Percentiles rank a stretch among this genome's conserved stretches.
Conservation (phyloP, 2,888 invertebrate genomes). For the Erpobdella octoculata region DNA sequence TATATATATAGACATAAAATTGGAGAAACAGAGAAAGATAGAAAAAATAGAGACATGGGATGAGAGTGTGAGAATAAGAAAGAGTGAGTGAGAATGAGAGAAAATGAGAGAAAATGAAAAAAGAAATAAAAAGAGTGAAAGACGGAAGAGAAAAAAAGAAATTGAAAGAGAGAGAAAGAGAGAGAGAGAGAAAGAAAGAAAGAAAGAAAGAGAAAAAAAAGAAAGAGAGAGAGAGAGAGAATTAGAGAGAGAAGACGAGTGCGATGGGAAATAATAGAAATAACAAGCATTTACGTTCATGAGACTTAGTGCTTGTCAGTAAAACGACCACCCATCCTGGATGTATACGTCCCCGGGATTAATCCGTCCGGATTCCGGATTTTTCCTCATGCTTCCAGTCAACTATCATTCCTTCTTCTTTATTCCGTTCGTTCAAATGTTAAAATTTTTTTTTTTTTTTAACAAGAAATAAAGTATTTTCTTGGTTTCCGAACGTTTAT, state of each 20-base stretch:
- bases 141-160: background rate
- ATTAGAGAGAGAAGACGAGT: background rate
- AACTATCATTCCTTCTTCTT: no score
- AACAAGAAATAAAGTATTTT: no score
- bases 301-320: no score
- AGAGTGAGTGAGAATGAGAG: background rate
- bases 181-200: background rate
- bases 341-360: no score
- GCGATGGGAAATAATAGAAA: background rate
- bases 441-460: no score
- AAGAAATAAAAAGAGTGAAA: constrained; percentile 3
- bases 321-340: no score
- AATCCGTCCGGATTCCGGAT: no score
- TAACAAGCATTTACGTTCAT: no score
- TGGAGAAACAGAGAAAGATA: background rate
- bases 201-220: background rate
- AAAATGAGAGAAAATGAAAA: background rate
- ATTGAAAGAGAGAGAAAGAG: background rate
- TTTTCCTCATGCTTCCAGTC: no score
- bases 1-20: background rate
- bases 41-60: background rate
- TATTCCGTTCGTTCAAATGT: no score
- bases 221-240: no score
- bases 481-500: no score
- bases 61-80: background rate